A percentile compares a stretch with the other conserved stretches of the same genome.
These are phyloP conservation scores for Tragelaphus strepsiceros DNA, from an alignment of 2,113 vertebrate genomes.

Conservation along the genomic window DNA sequence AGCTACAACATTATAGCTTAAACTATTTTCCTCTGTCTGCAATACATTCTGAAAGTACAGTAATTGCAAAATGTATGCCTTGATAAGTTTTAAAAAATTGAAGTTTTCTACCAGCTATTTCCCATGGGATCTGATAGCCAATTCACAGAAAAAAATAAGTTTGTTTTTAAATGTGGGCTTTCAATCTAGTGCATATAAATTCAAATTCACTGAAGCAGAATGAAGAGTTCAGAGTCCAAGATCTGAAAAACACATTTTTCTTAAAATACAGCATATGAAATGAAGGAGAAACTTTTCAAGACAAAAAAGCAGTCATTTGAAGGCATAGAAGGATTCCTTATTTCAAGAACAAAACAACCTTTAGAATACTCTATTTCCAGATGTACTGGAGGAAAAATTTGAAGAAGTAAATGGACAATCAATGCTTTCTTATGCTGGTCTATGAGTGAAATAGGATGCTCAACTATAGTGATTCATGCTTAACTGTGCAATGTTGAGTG, in stretches of 20 bases:
- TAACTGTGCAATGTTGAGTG: background rate
- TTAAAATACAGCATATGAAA: conserved; percentile 41
- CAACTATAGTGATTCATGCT: background rate
- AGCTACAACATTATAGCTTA: background rate
- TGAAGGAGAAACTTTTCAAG: conserved; percentile 29
- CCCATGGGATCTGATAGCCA: background rate
- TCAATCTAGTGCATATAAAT: conserved; percentile 8
- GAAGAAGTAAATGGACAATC: conserved; percentile 39
- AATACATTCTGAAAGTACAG: background rate
- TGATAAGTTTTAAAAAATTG: background rate
- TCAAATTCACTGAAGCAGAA: conserved; percentile 24
- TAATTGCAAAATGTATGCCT: background rate
- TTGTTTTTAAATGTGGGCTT: conserved; percentile 22
- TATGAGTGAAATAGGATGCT: conserved; percentile 3
- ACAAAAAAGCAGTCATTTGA: background rate
- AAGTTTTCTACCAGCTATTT: conserved; percentile 11
- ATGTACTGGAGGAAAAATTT: conserved; percentile 29
- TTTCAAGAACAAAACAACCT: conserved; percentile 54
- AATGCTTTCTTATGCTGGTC: conserved; percentile 34
- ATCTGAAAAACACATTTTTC: conserved; percentile 31
- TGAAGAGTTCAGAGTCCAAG: background rate
- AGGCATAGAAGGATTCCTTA: conserved; percentile 46
- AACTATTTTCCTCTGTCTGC: background rate
- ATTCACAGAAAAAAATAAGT: background rate
- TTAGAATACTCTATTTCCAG: conserved; percentile 46